Percentiles rank a stretch among this genome's conserved stretches.
Conservation (phyloP, 2,888 invertebrate species). For the Neria commutata region DNA sequence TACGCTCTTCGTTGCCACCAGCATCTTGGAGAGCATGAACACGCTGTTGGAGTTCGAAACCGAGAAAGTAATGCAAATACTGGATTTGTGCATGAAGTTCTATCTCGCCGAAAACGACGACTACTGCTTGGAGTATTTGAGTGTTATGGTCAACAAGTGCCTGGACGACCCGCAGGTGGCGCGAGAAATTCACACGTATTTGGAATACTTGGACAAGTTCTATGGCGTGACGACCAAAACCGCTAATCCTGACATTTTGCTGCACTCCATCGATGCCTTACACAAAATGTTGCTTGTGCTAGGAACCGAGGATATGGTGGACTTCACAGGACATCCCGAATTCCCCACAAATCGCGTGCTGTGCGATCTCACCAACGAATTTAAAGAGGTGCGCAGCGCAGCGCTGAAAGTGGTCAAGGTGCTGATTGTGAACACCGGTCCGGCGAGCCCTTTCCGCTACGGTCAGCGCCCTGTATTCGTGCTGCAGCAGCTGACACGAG, state of each 20-base stretch:
- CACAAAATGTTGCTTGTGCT: conserved; percentile 43
- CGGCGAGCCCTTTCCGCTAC: conserved; percentile 36
- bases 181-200: conserved; percentile 30
- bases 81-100: conserved; percentile 32
- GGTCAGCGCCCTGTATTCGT: conserved; percentile 35
- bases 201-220: conserved; percentile 43
- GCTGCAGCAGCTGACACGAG: conserved; percentile 45
- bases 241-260: conserved; percentile 48
- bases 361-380: conserved; percentile 49
- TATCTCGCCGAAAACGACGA: conserved; percentile 46
- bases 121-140: conserved; percentile 49
- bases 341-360: conserved; percentile 50
- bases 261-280: conserved; percentile 46
- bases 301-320: conserved; percentile 33
- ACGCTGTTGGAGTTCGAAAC: conserved; percentile 40
- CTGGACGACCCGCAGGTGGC: conserved; percentile 48
- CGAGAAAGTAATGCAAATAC: conserved; percentile 31
- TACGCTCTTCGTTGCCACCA: conserved; percentile 41
- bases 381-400: conserved; percentile 43
- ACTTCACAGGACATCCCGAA: conserved; percentile 33
- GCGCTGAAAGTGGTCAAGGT: conserved; percentile 42
- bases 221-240: conserved; percentile 33
- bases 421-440: conserved; percentile 40
- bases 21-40: conserved; percentile 40
- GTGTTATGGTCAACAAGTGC: conserved; percentile 46